Base-by-base conservation (phyloP, 92 coral and sea anemone species). In the Porites cylindrica region DNA sequence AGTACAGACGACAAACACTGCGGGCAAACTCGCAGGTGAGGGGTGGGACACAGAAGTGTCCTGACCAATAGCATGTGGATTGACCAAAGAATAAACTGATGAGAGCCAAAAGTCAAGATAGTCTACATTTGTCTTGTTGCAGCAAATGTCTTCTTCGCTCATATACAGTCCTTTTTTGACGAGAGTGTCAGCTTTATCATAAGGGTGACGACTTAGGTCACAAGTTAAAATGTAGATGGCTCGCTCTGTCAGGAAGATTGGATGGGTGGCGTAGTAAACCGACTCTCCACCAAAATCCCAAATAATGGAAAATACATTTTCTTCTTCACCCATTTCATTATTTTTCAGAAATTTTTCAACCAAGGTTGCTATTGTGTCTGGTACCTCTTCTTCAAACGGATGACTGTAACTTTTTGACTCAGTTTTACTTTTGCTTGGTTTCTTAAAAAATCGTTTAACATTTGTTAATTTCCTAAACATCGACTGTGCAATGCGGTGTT, bases 241-340 rank as follows among this genome's bases (percentile, higher is more conserved):
- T 43, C 81, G 53, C 7, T 85, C 73, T 16, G 89, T 79, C 73
- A 91, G 62, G 20, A 91, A 91, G 38, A 91, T 60, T 71, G 91
- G 90, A 74, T 89, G 95, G 19, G 93, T 90, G 20, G 70, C 86
- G 53, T 86, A 80, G 72, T 89, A 92, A 1, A 88, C 81, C 3
- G 86, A 74, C 77, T 92, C 89, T 4, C 95, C 95, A 24, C 93
- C 95, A 61, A 92, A 85, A 65, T 92, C 95, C 91, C 90, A 75
- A 23, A 85, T 68, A 24, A 76, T 70, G 43, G 61, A 88, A 53
- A 65, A 88, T 12, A 81, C 9, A 43, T 68, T 43, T 23, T 38
- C 29, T 13, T 58, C 51, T 38, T 78, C 80, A 6, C 12, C 16
- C 9, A 1, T 71, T 18, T 78, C 53, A 1, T 10, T 47, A 51